Evolutionary conservation across 2,888 invertebrate species (phyloP).

Genomic region (Dicyrtoma fusca): DNA sequence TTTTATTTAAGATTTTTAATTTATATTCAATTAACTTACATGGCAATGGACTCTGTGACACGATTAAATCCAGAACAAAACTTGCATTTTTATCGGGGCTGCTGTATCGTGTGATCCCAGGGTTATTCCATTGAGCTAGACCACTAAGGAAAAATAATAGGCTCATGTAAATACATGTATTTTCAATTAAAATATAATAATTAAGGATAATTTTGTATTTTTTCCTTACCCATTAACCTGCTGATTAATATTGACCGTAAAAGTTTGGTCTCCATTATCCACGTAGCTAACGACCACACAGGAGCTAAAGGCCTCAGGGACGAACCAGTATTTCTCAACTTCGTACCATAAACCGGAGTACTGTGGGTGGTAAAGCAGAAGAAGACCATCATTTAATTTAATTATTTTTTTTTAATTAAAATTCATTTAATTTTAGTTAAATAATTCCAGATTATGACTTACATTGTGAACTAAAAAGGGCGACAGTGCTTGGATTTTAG

Average conservation of each 20-base stretch:
- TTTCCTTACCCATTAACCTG: conserved; percentile 18
- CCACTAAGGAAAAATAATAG: background rate
- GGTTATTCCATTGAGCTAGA: conserved; percentile 22
- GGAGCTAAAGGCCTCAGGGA: conserved; percentile 14
- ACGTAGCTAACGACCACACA: conserved; percentile 17
- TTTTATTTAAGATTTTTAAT: background rate
- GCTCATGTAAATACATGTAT: conserved; percentile 1
- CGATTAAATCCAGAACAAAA: conserved; percentile 23
- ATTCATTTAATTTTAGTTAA: background rate
- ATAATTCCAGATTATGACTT: background rate
- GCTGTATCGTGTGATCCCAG: conserved; percentile 26
- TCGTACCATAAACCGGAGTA: conserved; percentile 35
- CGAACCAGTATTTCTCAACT: conserved; percentile 29
- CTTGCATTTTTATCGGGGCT: conserved; percentile 4
- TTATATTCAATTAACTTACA: conserved; percentile 20
- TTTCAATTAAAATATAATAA: too few relatives aligned
- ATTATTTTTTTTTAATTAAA: too few relatives aligned
- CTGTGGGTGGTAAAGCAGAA: too few relatives aligned
- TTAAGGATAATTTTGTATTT: background rate
- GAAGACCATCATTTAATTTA: too few relatives aligned
- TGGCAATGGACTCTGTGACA: conserved; percentile 26
- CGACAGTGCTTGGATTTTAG: conserved; percentile 1
- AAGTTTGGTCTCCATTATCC: conserved; percentile 29
- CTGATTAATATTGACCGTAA: conserved; percentile 22
- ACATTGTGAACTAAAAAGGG: conserved; percentile 10